Evolutionary conservation across 2,888 invertebrate genomes (phyloP), one percentile per base, ranked within the genome.

Genomic region (Pegoplata infirma): DNA sequence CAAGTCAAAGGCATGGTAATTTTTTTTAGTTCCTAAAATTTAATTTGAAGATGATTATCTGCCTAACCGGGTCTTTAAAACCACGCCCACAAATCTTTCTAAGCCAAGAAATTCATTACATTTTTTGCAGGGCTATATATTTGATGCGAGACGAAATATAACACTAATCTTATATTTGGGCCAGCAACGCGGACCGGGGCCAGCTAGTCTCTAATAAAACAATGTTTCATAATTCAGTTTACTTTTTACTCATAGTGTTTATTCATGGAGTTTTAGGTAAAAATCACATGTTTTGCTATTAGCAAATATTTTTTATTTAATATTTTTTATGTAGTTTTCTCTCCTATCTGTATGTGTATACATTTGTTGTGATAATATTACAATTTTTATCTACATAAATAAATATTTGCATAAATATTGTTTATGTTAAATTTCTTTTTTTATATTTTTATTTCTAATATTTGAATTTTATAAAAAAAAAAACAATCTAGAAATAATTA

Each of bases 371-470:
- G 14, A 67, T 56, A 47, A 21, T 23, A 36, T 58, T 40, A 17
- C 36, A 2, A 40, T 14, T 68, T 68, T 58, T 58, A 25, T 58
- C 23, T 68, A n/a, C 8, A 1, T 23, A 36, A 49, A 28, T 8
- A 69, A 28, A 53, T 69, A 61, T 69, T 69, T 71, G 59, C 51
- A 53, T 68, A 49, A 23, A 49, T 23, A 17, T n/a, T 53, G 21
- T 71, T 21, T 8, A 23, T 51, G 5, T 12, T 8, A 47, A 47
- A n/a, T n/a, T n/a, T 47, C 17, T 47, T 47, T 51, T 19, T 32
- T 10, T 10, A 10, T 2, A 32, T 32, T 10, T 8, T 2, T 32
- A 10, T 32, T 32, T 32, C 8, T 28, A 12, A 40, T 40, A 40
- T 40, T 40, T 40, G 5, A 40, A n/a, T 40, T 40, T 40, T 40